phyloP scores from a whole-genome alignment of 1,140 invertebrate genomes.

The Octopus bimaculoides region DNA sequence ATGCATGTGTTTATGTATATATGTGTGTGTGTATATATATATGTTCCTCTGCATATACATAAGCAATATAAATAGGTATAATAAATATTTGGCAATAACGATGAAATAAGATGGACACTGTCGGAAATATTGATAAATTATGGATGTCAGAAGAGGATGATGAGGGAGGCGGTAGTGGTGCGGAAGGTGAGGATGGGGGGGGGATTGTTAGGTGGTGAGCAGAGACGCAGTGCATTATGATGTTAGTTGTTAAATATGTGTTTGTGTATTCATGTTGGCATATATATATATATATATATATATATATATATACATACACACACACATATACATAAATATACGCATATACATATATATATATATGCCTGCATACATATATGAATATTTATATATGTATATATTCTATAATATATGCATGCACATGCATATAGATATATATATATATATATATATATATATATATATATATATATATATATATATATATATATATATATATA shows the following conservation, averaged over 20 bases:
- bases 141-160: background rate
- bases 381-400: background rate
- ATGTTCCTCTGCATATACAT: background rate
- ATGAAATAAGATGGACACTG: background rate
- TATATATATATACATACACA: background rate
- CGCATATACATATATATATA: background rate
- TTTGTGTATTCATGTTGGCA: background rate
- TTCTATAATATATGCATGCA: background rate
- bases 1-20: background rate
- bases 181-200: background rate
- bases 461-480: background rate
- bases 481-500: background rate
- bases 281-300: background rate
- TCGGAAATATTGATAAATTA: background rate
- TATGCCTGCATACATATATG: background rate
- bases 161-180: background rate
- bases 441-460: background rate
- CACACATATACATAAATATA: background rate
- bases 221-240: background rate
- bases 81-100: background rate
- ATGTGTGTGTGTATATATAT: background rate
- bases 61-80: background rate
- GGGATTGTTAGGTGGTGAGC: background rate
- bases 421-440: background rate
- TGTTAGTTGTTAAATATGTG: background rate